phyloP scores from a whole-genome alignment of 2,113 vertebrate genomes.

The Panthera uncia region DNA sequence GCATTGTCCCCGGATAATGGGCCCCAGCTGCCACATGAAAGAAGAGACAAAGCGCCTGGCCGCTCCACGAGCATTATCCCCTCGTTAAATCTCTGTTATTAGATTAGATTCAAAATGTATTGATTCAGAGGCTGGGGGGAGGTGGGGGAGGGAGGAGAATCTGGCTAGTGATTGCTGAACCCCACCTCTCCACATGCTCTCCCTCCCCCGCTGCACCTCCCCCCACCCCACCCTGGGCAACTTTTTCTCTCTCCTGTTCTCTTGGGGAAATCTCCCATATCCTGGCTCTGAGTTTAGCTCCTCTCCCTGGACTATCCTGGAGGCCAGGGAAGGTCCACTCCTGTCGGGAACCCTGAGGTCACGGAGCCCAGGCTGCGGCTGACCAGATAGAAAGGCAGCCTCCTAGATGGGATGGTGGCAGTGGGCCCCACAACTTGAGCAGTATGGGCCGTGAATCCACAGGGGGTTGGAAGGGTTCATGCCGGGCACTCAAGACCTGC shows the following conservation, averaged over 20 bases:
- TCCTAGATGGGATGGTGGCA: not conserved
- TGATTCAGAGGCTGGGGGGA: constrained; percentile 77
- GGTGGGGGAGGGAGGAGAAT: constrained; percentile 67
- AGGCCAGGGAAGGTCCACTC: not conserved
- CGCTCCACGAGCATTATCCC: constrained; percentile 86
- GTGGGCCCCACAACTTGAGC: not conserved
- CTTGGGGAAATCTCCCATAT: not conserved
- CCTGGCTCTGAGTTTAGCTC: not conserved
- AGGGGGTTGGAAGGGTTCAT: not conserved
- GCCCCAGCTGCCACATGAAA: constrained; percentile 79
- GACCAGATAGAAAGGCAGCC: not conserved
- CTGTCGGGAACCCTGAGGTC: not conserved
- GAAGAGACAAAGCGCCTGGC: constrained; percentile 81
- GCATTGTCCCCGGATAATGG: constrained; percentile 81
- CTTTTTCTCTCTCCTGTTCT: not conserved
- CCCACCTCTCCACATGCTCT: constrained; percentile 52
- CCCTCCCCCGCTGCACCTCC: not conserved
- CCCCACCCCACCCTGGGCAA: not conserved
- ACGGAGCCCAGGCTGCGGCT: not conserved
- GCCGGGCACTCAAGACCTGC: not conserved
- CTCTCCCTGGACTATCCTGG: not conserved
- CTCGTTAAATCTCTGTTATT: constrained; percentile 90
- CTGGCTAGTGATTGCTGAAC: constrained; percentile 61
- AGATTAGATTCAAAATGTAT: constrained; percentile 89
- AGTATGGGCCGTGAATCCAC: not conserved